Base-by-base conservation (phyloP, 2,113 vertebrate species). In the Sinocyclocheilus rhinocerous region DNA sequence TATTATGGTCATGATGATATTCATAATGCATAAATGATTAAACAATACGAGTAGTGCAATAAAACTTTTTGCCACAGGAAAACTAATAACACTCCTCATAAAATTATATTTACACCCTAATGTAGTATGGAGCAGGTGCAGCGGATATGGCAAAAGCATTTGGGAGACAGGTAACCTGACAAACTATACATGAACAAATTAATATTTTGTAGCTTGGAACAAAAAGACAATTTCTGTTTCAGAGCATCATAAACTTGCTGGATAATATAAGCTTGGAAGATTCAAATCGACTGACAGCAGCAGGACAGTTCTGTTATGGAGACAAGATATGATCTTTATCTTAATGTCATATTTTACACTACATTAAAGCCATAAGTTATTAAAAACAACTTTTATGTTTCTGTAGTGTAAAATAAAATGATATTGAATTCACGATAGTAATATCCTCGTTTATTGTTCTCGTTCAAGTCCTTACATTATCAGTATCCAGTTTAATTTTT, bases 121-220 rank as follows among this genome's bases (percentile, higher is more conserved):
- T 90, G 11, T 84, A 94, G 90, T 93, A 84, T 69, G 94, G 92
- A 72, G 92, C 92, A 89, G 85, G 91, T 18, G 88, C 92, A 73
- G 69, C 93, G 76, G 91, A 96, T 86, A 93, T 95, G 94, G 92
- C 93, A 81, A 86, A 90, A 91, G 87, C 86, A n/a, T 95, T 96
- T 78, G 92, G 91, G 85, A 93, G 92, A 89, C 83, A 91, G 88
- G 92, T 95, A 84, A 55, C 24, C 7, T 77, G 22, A 75, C 29
- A 57, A 22, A 42, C 69, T 18, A 67, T 36, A 72, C 22, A 61
- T 39, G 20, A 61, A 61, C 22, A 2, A n/a, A 79, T 59, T 15
- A 61, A 79, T 79, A 22, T 78, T 57, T 29, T 26, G 16, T 52
- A 36, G 50, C 76, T 33, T 61, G 2, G 20, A 61, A 61, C 33